Base-by-base conservation (phyloP, 2,113 vertebrate genomes). In the Illadopsis cleaveri region DNA sequence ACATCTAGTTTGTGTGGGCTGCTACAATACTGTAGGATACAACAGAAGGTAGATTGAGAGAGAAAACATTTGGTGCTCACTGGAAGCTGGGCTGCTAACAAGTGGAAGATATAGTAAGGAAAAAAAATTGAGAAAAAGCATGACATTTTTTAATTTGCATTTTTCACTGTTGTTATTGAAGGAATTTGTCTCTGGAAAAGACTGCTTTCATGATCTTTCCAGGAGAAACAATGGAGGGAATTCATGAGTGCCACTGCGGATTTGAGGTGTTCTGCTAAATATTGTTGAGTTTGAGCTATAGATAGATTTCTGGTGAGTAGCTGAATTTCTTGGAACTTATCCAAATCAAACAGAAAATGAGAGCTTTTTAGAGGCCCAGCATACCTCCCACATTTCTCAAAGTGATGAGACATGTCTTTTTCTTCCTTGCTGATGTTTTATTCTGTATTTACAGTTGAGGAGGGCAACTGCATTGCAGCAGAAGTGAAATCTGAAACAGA, bases 271-370 rank as follows among this genome's bases (percentile, higher is more conserved):
- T 85, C 70, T 85, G 35, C 17, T 91, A 60, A 77, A 85, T n/a
- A 6, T 53, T 79, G 48, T 71, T 68, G n/a, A 84, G 33, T 38
- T 90, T 44, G 31, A 62, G 66, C 50, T 90, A 82, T 48, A 85
- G 75, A 35, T 31, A 62, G 16, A 31, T 90, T 94, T 90, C 72
- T 92, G 47, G 24, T 66, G 60, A 77, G 35, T 76, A 62, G 70
- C 42, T 83, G 44, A 89, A 51, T 90, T 73, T 89, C 60, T 75
- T 93, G 82, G 89, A 89, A 81, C 19, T 66, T 76, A 23, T 92
- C 86, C 76, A 94, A 92, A 50, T 40, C 25, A 92, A 93, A 83
- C 58, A 92, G 71, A 89, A 77, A 86, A 90, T n/a, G 20, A 66
- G 69, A 89, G 60, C 22, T 71, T 90, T 95, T 86, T 47, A 79